Conservation (phyloP, 2,797 vertebrate species). For the Coranthus polyacanthus region DNA sequence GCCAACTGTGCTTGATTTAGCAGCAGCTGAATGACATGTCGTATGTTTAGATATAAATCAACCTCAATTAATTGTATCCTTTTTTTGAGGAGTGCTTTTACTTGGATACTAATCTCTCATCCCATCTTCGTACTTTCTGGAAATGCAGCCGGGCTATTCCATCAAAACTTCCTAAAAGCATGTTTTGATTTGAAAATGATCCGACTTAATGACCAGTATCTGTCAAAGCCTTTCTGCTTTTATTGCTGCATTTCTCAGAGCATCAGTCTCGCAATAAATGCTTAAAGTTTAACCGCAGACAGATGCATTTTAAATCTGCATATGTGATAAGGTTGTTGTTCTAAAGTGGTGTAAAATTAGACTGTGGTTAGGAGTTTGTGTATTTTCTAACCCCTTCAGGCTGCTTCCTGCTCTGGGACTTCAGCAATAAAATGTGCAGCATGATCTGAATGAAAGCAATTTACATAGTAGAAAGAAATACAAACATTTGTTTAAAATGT, state of each 20-base stretch:
- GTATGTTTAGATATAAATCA: neutral
- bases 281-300: neutral
- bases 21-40: neutral
- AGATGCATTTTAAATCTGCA: neutral
- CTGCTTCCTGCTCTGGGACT: too few relatives aligned
- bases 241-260: neutral
- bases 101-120: neutral
- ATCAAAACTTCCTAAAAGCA: neutral
- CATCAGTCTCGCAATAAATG: neutral
- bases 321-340: constrained; percentile 3
- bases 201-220: neutral
- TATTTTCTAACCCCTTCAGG: constrained; percentile 5
- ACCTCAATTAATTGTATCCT: neutral
- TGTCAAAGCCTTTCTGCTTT: neutral
- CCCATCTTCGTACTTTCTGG: neutral
- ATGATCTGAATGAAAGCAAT: too few relatives aligned
- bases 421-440: too few relatives aligned
- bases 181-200: neutral
- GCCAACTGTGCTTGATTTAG: neutral
- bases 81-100: neutral
- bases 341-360: neutral
- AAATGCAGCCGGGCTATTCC: too few relatives aligned
- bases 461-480: too few relatives aligned
- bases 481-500: too few relatives aligned
- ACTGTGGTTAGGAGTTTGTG: neutral